Percentiles rank a stretch among this genome's conserved stretches.
These are phyloP conservation scores for Sinella curviseta DNA, from an alignment of 1,140 invertebrate species.

Conservation along the genomic window DNA sequence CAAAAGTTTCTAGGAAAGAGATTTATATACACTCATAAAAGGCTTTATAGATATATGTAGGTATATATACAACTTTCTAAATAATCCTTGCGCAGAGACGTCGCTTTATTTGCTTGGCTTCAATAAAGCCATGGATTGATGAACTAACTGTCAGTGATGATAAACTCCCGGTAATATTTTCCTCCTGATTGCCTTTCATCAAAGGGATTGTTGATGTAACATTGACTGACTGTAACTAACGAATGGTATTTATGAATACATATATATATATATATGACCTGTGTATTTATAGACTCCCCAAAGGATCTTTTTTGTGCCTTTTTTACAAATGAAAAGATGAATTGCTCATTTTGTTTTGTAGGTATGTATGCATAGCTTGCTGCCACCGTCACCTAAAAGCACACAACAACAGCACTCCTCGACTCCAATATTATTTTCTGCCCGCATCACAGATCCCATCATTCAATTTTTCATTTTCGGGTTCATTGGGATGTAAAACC, in stretches of 20 bases:
- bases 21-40: no score
- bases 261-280: background rate
- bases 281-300: background rate
- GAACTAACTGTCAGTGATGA: background rate
- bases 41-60: no score
- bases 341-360: background rate
- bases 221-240: background rate
- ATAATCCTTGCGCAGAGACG: no score
- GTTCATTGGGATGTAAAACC: background rate
- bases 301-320: background rate
- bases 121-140: background rate
- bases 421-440: background rate
- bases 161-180: background rate
- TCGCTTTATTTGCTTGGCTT: no score
- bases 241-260: background rate
- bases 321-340: background rate
- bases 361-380: background rate
- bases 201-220: background rate
- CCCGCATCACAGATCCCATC: background rate
- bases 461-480: background rate
- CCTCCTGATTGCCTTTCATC: background rate
- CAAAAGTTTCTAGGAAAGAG: no score
- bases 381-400: background rate
- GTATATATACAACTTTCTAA: no score
- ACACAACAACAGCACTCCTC: background rate